These are phyloP conservation scores for Oopsacas minuta DNA, from an alignment of 37 sponge, comb jelly and placozoan species.

Conservation along the genomic window DNA sequence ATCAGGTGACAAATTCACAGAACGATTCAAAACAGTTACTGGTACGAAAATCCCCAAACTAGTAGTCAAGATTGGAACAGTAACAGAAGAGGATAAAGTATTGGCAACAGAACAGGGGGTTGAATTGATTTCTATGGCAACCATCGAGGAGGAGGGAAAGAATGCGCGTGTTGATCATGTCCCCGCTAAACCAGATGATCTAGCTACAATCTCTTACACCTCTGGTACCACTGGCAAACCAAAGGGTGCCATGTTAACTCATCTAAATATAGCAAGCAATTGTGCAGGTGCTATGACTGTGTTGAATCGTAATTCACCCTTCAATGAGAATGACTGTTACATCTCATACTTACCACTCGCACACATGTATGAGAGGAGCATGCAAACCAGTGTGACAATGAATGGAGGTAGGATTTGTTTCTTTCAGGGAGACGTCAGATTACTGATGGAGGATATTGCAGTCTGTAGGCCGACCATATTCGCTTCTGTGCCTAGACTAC, in stretches of 20 bases:
- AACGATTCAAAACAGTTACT: constrained; percentile 1
- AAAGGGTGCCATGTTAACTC: constrained; percentile 83
- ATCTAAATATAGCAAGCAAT: constrained; percentile 44
- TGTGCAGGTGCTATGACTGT: constrained; percentile 24
- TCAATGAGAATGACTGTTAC: constrained; percentile 39
- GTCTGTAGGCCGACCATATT: constrained; percentile 76
- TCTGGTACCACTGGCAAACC: constrained; percentile 87
- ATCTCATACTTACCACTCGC: constrained; percentile 91
- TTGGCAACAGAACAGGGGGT: not conserved
- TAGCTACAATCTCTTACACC: constrained; percentile 86
- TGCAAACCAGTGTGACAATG: constrained; percentile 27
- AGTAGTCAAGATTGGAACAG: not conserved
- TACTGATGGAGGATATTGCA: constrained; percentile 66
- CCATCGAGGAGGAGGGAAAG: not conserved
- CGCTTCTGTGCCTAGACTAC: constrained; percentile 76
- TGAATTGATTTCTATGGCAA: not conserved
- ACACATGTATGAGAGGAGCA: constrained; percentile 75
- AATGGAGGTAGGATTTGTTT: constrained; percentile 56
- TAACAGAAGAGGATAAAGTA: not conserved
- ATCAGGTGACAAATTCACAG: not conserved
- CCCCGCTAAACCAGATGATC: constrained; percentile 41
- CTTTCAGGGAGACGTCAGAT: constrained; percentile 75
- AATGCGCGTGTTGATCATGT: not conserved
- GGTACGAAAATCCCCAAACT: not conserved
- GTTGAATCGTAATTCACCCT: not conserved